Conservation (phyloP, 2,113 vertebrate genomes). For the Arenaria interpres region DNA sequence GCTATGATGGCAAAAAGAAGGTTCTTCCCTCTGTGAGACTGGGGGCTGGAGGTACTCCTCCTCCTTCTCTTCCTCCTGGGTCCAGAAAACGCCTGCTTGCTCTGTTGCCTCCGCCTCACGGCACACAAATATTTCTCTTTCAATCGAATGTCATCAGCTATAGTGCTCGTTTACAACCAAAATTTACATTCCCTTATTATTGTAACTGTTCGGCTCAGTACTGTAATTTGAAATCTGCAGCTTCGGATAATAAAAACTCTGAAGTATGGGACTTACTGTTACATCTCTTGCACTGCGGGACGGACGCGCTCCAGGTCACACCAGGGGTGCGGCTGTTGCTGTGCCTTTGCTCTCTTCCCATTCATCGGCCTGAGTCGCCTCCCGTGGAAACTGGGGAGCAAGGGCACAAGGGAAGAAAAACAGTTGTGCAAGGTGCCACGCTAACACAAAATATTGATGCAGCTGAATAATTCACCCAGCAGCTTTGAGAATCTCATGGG, state of each 20-base stretch:
- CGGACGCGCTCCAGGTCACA: neutral
- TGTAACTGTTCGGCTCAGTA: neutral
- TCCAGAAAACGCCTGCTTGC: neutral
- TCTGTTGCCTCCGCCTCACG: neutral
- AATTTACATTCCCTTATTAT: neutral
- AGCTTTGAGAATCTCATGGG: neutral
- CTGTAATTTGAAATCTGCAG: neutral
- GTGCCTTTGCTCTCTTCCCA: neutral
- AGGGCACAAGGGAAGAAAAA: neutral
- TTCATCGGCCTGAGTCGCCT: neutral
- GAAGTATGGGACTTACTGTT: neutral
- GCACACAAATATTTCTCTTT: neutral
- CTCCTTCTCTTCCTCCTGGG: neutral
- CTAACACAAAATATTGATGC: neutral
- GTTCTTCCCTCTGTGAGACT: neutral
- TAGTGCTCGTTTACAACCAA: neutral
- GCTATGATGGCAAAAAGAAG: neutral
- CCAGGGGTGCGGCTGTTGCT: neutral
- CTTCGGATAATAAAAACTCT: constrained; percentile 11
- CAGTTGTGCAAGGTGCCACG: neutral
- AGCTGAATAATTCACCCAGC: constrained; percentile 14
- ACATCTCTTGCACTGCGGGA: neutral
- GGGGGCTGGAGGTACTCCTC: neutral
- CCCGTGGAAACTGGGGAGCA: neutral
- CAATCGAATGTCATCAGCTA: neutral